phyloP scores from a whole-genome alignment of 2,888 invertebrate species.

The Volucella zonaria region DNA sequence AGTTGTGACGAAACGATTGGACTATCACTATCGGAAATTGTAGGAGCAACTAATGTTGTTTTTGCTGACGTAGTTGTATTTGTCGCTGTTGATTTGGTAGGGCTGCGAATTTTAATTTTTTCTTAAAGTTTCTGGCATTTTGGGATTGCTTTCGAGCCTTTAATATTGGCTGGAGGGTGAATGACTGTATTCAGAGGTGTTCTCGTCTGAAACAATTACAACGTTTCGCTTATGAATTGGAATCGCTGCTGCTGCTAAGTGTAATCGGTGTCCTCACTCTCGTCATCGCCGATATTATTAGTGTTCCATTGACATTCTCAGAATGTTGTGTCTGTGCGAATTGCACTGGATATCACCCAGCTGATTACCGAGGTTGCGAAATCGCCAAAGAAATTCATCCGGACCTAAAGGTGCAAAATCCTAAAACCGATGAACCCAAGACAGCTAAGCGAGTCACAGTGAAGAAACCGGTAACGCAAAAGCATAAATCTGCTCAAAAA shows the following conservation, averaged over 20 bases:
- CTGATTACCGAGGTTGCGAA: no score
- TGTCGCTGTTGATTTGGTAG: conserved; percentile 75
- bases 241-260: conserved; percentile 85
- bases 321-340: background rate
- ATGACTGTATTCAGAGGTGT: conserved; percentile 89
- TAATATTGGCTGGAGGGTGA: conserved; percentile 88
- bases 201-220: conserved; percentile 86
- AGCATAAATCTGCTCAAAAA: no score
- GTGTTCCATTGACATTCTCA: conserved; percentile 78
- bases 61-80: conserved; percentile 73
- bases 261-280: conserved; percentile 85
- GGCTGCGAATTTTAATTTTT: conserved; percentile 76
- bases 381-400: no score
- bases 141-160: conserved; percentile 87
- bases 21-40: conserved; percentile 82
- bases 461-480: no score
- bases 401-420: no score
- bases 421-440: no score
- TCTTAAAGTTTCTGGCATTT: conserved; percentile 82
- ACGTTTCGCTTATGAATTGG: conserved; percentile 81
- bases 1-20: conserved; percentile 84
- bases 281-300: conserved; percentile 84
- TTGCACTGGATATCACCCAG: no score
- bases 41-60: conserved; percentile 75
- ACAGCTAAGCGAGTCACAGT: no score